Percentiles rank a stretch among this genome's conserved stretches.
Conservation (phyloP, 2,888 invertebrate species). For the Cephus pygmeus region DNA sequence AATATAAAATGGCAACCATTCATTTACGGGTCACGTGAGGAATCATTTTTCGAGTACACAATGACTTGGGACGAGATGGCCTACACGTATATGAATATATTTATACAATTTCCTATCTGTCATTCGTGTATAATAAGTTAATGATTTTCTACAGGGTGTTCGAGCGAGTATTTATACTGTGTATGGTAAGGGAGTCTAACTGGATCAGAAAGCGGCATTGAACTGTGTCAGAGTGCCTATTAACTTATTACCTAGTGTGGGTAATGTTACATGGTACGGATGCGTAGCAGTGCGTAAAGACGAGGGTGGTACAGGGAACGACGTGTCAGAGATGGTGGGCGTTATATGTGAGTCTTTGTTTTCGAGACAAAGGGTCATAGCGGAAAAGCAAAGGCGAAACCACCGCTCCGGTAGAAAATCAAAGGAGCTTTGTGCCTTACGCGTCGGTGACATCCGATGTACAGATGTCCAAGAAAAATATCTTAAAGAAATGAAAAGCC, state of each 20-base stretch:
- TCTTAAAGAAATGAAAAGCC: background rate
- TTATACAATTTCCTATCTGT: conserved; percentile 3
- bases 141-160: background rate
- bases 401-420: conserved; percentile 29
- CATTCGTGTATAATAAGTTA: background rate
- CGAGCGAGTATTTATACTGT: background rate
- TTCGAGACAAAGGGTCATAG: conserved; percentile 13
- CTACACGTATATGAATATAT: background rate
- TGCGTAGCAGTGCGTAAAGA: background rate
- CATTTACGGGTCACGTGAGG: background rate
- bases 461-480: background rate
- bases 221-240: background rate
- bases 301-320: background rate
- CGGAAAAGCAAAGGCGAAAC: conserved; percentile 9
- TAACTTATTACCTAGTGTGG: background rate
- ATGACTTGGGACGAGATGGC: background rate
- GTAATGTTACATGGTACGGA: background rate
- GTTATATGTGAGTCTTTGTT: conserved; percentile 30
- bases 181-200: background rate
- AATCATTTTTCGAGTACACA: background rate
- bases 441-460: background rate
- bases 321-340: background rate
- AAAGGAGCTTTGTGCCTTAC: conserved; percentile 30
- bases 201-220: background rate
- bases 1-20: conserved; percentile 8